Base-by-base conservation (phyloP, 2,888 invertebrate genomes). In the Hydrotaea cyrtoneurina region DNA sequence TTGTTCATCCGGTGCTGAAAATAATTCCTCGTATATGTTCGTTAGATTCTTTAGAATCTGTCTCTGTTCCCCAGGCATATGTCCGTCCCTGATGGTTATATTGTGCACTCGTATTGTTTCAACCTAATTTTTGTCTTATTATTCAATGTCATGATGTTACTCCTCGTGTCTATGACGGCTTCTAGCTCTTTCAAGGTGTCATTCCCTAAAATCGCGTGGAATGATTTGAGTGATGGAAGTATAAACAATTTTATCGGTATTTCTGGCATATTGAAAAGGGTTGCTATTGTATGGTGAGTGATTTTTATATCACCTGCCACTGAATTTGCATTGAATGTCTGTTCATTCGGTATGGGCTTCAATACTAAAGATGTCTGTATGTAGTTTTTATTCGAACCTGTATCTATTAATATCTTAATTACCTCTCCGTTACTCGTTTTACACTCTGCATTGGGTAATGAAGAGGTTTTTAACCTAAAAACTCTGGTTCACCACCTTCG, bases 301-400 rank as follows among this genome's bases (percentile, higher is more conserved):
- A 75, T 75, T 62, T 75, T 46, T 43, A 62, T 50, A 43, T 75
- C 62, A 46, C 75, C 75, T 43, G 46, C 78, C 13, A 78, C 62
- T 17, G 72, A 72, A 50, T 46, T 62, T n/a, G 69, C 50, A 39
- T 78, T 78, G 19, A 78, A 78, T 7, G 36, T 7, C 11, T 62
- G 57, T 69, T 77, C 39, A 62, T 78, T 78, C 46, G 21, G 57
- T 11, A 77, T 50, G 3, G 66, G 66, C 64, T 77, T 77, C 21
- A n/a, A 17, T 31, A 69, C 36, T 4, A 53, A 50, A 36, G 66
- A 66, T 39, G 66, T 26, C 17, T 69, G 71, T 5, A 71, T 55
- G n/a, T 78, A 78, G 8, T 78, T 79, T 62, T 79, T 79, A 5
- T 72, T 73, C 1, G 72, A 72, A 2, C 78, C 72, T 53, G 78